Base-by-base conservation (phyloP, 2,888 invertebrate genomes). In the Ormyrus nitidulus region DNA sequence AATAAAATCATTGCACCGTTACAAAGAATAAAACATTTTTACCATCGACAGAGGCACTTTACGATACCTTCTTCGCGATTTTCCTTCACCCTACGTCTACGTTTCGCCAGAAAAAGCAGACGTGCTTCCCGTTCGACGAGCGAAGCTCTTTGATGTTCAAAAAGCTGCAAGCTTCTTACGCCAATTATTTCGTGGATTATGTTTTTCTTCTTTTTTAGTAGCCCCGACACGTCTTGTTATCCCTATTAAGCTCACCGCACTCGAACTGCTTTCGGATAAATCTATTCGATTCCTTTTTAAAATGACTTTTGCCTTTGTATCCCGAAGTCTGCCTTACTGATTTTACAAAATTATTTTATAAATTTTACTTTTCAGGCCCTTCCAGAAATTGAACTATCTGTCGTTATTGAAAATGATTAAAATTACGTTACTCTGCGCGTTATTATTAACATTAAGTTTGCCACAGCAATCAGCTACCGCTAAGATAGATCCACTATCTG, bases 101-200 rank as follows among this genome's bases (percentile, higher is more conserved):
- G 19, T 54, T 62, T 62, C 46, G 76, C 71, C 72, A 76, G 77
- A 80, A 81, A 83, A 83, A 81, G 81, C 83, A 72, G 83, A 72
- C 79, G 79, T 80, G 77, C 76, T 79, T 71, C 34, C 34, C 64
- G 49, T 51, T 34, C 66, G 13, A 13, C 10, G 34, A 34, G 74
- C 71, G 73, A 81, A 77, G 78, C 81, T 83, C 85, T 87, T 87
- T 87, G 86, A 87, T 86, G 84, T 81, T 83, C 65, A 69, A 65
- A 68, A 75, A 70, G 64, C 79, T 77, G 82, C 85, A 87, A 87
- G 86, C 88, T 88, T 79, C 87, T 89, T 89, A 88, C 85, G 85
- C 85, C 87, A 89, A 89, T 89, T 89, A 88, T 87, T 82, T 84
- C 53, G 11, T 34, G 70, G 70, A 81, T 81, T 80, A 73, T 62